phyloP scores from a whole-genome alignment of 2,888 invertebrate genomes.

The Nemotelus nigrinus region DNA sequence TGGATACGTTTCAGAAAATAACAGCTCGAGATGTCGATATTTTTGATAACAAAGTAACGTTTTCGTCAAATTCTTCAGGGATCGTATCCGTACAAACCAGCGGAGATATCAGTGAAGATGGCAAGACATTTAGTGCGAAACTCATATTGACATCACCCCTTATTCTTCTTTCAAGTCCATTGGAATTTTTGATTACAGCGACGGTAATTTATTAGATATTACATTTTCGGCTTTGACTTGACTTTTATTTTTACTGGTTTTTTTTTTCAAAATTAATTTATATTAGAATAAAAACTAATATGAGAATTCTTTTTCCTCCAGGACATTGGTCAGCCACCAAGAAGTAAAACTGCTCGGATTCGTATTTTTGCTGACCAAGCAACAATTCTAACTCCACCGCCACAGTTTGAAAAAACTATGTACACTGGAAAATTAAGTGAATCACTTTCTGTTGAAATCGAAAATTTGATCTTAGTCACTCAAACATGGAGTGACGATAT shows the following conservation, averaged over 20 bases:
- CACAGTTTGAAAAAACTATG: constrained; percentile 49
- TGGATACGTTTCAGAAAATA: constrained; percentile 50
- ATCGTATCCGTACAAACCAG: constrained; percentile 50
- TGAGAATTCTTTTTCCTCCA: constrained; percentile 33
- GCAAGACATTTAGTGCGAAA: constrained; percentile 53
- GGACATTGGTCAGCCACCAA: constrained; percentile 54
- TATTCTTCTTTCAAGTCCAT: constrained; percentile 50
- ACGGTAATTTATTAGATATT: constrained; percentile 51
- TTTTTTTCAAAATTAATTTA: constrained; percentile 2
- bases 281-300: neutral
- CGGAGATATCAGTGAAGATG: constrained; percentile 46
- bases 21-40: constrained; percentile 55
- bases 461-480: constrained; percentile 46
- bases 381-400: constrained; percentile 52
- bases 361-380: constrained; percentile 52
- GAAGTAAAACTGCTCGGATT: constrained; percentile 50
- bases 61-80: constrained; percentile 53
- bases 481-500: constrained; percentile 52
- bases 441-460: constrained; percentile 7
- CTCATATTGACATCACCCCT: constrained; percentile 53
- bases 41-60: constrained; percentile 53
- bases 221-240: no score
- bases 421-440: constrained; percentile 34
- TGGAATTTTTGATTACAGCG: constrained; percentile 54
- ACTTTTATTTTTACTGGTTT: neutral